Conservation (phyloP, 2,113 vertebrate genomes). For the Ochotona princeps region DNA sequence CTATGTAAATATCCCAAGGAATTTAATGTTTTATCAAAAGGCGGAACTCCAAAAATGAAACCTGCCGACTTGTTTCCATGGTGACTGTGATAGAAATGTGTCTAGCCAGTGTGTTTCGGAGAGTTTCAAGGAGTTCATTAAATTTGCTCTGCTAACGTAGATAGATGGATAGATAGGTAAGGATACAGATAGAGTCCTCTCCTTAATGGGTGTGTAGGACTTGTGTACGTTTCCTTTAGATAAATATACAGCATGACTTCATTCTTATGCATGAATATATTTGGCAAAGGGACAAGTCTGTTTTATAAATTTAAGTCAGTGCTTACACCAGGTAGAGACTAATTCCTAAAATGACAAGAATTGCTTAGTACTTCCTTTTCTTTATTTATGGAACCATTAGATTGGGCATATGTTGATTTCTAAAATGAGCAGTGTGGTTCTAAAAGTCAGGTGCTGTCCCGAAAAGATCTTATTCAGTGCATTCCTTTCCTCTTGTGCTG, state of each 20-base stretch:
- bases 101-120: conserved; percentile 84
- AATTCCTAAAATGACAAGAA: conserved; percentile 56
- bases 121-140: conserved; percentile 83
- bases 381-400: neutral
- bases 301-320: conserved; percentile 70
- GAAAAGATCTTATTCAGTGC: neutral
- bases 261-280: conserved; percentile 77
- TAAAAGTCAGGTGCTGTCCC: conserved; percentile 36
- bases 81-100: conserved; percentile 86
- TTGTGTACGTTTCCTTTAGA: conserved; percentile 77
- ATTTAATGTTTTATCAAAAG: conserved; percentile 88
- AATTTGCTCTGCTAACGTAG: conserved; percentile 65
- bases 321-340: conserved; percentile 43
- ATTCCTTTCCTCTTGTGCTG: neutral
- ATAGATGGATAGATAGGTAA: neutral
- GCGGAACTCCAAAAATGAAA: conserved; percentile 86
- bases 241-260: conserved; percentile 77
- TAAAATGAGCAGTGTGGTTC: conserved; percentile 38
- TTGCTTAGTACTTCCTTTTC: conserved; percentile 16
- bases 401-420: conserved; percentile 4
- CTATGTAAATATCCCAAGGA: conserved; percentile 85
- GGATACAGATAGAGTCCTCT: conserved; percentile 62
- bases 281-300: conserved; percentile 70
- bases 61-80: conserved; percentile 86
- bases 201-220: conserved; percentile 61